Evolutionary conservation across 2,888 invertebrate species (phyloP).

Genomic region (Eurytoma adleriae): DNA sequence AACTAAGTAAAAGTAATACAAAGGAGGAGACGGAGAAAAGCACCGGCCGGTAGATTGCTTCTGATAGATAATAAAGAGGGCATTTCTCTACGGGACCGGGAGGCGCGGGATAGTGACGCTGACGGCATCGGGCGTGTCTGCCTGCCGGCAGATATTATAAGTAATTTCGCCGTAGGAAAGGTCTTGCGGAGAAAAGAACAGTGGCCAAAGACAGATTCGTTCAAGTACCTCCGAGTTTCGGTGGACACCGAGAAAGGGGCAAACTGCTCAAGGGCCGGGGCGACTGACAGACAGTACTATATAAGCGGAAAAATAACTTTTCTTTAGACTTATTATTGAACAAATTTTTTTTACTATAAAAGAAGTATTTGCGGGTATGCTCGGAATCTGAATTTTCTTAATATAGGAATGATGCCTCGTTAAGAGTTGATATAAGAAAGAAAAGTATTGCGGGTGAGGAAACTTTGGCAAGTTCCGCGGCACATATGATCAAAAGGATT

Average conservation of each 20-base stretch:
- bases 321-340: too few species aligned
- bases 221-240: not conserved
- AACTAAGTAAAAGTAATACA: constrained; percentile 33
- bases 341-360: too few species aligned
- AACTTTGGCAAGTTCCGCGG: constrained; percentile 21
- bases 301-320: too few species aligned
- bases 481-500: constrained; percentile 40
- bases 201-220: constrained; percentile 14
- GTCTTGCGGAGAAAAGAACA: constrained; percentile 32
- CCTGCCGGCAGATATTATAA: constrained; percentile 67
- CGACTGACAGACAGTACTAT: not conserved
- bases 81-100: constrained; percentile 66
- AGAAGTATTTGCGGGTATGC: constrained; percentile 13
- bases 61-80: constrained; percentile 70
- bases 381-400: constrained; percentile 49
- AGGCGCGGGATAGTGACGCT: constrained; percentile 55
- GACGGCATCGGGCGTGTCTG: constrained; percentile 62
- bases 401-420: constrained; percentile 10
- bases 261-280: not conserved
- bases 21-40: constrained; percentile 47
- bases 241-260: not conserved
- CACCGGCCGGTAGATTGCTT: constrained; percentile 65
- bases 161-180: constrained; percentile 63
- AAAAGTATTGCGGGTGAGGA: not conserved
- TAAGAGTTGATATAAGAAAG: not conserved